A percentile compares a stretch with the other conserved stretches of the same genome.
Conservation (phyloP, 2,113 vertebrate genomes). For the Pleuronectes platessa region DNA sequence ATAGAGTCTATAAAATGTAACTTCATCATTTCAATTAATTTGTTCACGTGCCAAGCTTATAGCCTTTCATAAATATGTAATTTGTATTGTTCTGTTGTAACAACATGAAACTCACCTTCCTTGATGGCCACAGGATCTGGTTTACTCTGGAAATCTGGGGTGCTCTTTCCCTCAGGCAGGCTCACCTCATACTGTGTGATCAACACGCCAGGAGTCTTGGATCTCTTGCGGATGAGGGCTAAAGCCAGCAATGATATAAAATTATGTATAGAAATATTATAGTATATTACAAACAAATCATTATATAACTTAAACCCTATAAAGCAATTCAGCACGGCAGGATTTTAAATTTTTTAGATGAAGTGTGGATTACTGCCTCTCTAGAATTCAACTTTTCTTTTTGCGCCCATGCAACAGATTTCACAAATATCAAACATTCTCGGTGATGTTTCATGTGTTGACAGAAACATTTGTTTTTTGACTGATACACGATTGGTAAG, state of each 20-base stretch:
- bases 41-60: background rate
- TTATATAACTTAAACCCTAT: background rate
- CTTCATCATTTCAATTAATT: background rate
- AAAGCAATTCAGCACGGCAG: background rate
- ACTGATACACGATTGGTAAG: too few species aligned
- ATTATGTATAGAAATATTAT: too few species aligned
- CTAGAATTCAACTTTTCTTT: background rate
- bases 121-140: slow-evolving; percentile 80
- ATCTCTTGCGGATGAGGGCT: slow-evolving; percentile 79
- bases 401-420: slow-evolving; percentile 58
- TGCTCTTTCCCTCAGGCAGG: slow-evolving; percentile 85
- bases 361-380: background rate
- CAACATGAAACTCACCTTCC: slow-evolving; percentile 80
- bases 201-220: slow-evolving; percentile 83
- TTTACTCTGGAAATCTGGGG: slow-evolving; percentile 86
- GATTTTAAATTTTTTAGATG: background rate
- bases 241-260: background rate
- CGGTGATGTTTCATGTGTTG: too few species aligned
- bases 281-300: background rate
- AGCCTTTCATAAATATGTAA: background rate
- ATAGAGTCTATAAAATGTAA: background rate
- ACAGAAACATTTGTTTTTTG: too few species aligned
- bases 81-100: background rate
- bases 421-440: slow-evolving; percentile 24
- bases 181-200: slow-evolving; percentile 81